These are phyloP conservation scores for Saccopteryx leptura DNA, from an alignment of 2,113 vertebrate species.

Conservation along the genomic window DNA sequence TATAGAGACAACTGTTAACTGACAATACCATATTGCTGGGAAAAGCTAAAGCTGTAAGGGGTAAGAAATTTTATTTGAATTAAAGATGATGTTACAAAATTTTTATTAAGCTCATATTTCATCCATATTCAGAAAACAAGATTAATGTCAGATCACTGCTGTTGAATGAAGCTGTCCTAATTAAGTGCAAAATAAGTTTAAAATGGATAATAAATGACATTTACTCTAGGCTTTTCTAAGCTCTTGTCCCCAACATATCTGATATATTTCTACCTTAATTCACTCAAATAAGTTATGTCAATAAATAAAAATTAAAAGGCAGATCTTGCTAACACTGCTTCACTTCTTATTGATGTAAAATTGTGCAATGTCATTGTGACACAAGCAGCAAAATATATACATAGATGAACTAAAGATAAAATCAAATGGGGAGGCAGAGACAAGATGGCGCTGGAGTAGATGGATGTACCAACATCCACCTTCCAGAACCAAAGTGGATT, in stretches of 20 bases:
- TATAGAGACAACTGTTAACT: constrained; percentile 71
- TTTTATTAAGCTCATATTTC: constrained; percentile 80
- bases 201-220: constrained; percentile 72
- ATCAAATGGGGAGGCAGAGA: too few species aligned
- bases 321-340: constrained; percentile 5
- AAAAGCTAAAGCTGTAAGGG: background rate
- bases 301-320: constrained; percentile 46
- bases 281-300: constrained; percentile 17
- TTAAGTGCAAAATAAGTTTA: constrained; percentile 78
- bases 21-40: constrained; percentile 21
- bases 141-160: constrained; percentile 72
- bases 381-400: background rate
- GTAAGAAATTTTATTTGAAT: constrained; percentile 73
- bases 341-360: constrained; percentile 16
- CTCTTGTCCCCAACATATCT: background rate
- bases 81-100: constrained; percentile 76
- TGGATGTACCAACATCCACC: too few species aligned
- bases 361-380: background rate
- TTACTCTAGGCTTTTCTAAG: constrained; percentile 44
- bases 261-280: constrained; percentile 48
- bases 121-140: constrained; percentile 76
- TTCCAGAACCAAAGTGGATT: too few species aligned
- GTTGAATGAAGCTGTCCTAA: constrained; percentile 73
- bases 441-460: too few species aligned
- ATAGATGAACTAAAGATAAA: background rate